Conservation (phyloP, 2,888 invertebrate genomes). For the Rotaria socialis region DNA sequence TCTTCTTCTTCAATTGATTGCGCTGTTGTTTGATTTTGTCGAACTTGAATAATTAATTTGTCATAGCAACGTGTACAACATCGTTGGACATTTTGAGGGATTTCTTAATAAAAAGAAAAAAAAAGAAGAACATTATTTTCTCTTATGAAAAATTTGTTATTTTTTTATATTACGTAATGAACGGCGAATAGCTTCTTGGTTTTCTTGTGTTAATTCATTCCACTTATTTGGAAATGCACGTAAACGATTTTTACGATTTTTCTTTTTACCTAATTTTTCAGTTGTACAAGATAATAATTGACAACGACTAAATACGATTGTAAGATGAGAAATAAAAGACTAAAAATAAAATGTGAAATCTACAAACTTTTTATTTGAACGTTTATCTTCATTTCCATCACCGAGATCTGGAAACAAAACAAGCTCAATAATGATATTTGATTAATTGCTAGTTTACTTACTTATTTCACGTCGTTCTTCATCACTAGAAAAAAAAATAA, state of each 20-base stretch:
- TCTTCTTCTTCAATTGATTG: background rate
- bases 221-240: slow-evolving; percentile 10
- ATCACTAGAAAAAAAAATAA: background rate
- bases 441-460: background rate
- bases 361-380: slow-evolving; percentile 2
- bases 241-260: slow-evolving; percentile 28
- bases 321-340: background rate
- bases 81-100: background rate
- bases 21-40: background rate
- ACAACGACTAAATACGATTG: background rate
- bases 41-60: background rate
- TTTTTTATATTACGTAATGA: background rate
- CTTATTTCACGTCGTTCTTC: background rate
- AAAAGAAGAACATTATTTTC: too few relatives aligned
- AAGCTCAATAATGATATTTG: background rate
- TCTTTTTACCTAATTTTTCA: slow-evolving; percentile 30
- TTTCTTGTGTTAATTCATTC: slow-evolving; percentile 23
- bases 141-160: too few relatives aligned
- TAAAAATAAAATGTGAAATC: background rate
- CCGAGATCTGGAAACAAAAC: background rate
- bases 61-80: slow-evolving; percentile 36
- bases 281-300: slow-evolving; percentile 29
- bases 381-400: slow-evolving; percentile 21
- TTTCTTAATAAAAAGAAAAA: background rate
- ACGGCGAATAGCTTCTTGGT: background rate